These are phyloP conservation scores for Branchipolynoe longqiensis DNA, from an alignment of 2,888 invertebrate species.

Conservation along the genomic window DNA sequence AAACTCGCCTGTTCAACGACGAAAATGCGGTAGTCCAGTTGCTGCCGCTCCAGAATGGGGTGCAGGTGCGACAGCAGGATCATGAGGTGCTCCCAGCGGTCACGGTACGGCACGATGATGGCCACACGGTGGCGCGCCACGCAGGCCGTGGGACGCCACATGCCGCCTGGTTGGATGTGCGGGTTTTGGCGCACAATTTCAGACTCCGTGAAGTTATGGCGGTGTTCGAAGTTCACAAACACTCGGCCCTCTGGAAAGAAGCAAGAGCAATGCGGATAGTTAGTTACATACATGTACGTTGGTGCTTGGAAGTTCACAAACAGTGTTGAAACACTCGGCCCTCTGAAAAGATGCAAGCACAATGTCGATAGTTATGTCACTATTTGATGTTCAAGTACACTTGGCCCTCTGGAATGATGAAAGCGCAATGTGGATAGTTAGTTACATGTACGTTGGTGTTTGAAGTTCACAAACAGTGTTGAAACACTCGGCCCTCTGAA, in stretches of 20 bases:
- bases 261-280: too few species aligned
- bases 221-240: constrained; percentile 64
- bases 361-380: too few species aligned
- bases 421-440: too few species aligned
- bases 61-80: constrained; percentile 83
- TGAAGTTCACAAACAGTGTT: too few species aligned
- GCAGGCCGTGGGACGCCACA: constrained; percentile 72
- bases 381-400: too few species aligned
- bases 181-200: constrained; percentile 68
- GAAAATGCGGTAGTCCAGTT: constrained; percentile 83
- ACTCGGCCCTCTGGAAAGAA: constrained; percentile 67
- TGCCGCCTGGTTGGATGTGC: constrained; percentile 73
- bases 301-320: too few species aligned
- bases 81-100: constrained; percentile 82
- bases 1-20: constrained; percentile 83
- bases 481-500: too few species aligned
- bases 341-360: too few species aligned
- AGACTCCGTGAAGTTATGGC: constrained; percentile 62
- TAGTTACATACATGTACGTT: too few species aligned
- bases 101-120: constrained; percentile 81
- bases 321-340: too few species aligned
- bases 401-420: too few species aligned
- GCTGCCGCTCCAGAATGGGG: constrained; percentile 83
- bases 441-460: too few species aligned
- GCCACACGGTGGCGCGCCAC: constrained; percentile 77